A percentile compares a stretch with the other conserved stretches of the same genome.
Conservation (phyloP, 2,797 vertebrate species). For the Heteromormyrus szaboi region DNA sequence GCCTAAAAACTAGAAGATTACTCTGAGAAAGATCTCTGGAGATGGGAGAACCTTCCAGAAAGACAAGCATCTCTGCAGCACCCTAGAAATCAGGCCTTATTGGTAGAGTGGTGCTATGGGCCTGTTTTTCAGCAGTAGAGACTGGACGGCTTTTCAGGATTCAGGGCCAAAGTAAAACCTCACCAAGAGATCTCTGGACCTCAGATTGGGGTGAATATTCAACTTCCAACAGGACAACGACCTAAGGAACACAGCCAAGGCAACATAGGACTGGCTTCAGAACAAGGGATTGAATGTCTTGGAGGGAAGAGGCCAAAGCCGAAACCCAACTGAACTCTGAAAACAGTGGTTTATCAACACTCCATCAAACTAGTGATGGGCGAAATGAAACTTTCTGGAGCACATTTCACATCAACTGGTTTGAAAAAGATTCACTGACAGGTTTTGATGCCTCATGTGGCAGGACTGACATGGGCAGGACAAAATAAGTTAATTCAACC, state of each 20-base stretch:
- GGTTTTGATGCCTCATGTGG: not conserved
- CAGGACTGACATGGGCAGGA: not conserved
- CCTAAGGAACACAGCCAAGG: not conserved
- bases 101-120: not conserved
- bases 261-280: not conserved
- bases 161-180: not conserved
- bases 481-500: not conserved
- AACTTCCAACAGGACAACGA: not conserved
- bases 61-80: not conserved
- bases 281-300: not conserved
- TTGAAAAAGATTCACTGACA: not conserved
- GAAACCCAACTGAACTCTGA: not conserved
- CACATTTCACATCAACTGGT: not conserved
- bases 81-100: not conserved
- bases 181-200: not conserved
- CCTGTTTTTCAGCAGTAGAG: not conserved
- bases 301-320: not conserved
- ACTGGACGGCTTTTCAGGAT: not conserved
- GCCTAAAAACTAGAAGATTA: not conserved
- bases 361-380: not conserved
- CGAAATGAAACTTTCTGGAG: not conserved
- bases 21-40: not conserved
- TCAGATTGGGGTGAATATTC: not conserved
- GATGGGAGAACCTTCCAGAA: not conserved
- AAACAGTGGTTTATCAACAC: not conserved